Percentiles rank a stretch among this genome's conserved stretches.
phyloP scores from a whole-genome alignment of 2,113 vertebrate genomes.

The Donacobius atricapilla region DNA sequence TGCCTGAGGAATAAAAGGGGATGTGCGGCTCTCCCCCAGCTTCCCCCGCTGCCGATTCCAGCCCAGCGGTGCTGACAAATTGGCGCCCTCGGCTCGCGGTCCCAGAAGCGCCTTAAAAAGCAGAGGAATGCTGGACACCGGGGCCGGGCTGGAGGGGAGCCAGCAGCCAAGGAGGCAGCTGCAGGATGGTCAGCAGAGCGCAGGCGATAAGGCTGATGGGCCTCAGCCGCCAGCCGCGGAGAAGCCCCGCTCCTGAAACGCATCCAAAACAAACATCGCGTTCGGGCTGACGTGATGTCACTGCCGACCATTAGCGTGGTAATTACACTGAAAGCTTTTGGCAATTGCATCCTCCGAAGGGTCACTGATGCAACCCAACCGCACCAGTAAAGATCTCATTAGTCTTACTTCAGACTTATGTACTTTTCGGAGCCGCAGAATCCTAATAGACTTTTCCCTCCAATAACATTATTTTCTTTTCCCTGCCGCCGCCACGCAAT shows the following conservation, averaged over 20 bases:
- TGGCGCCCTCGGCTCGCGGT: background rate
- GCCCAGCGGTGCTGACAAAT: constrained; percentile 45
- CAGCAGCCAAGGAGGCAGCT: background rate
- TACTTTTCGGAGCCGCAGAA: constrained; percentile 75
- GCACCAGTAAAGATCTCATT: constrained; percentile 76
- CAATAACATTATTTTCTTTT: constrained; percentile 49
- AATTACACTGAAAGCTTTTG: constrained; percentile 79
- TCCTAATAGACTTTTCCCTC: constrained; percentile 59
- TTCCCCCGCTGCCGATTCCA: background rate
- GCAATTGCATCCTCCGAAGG: constrained; percentile 71
- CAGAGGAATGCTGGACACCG: background rate
- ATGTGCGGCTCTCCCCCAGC: background rate
- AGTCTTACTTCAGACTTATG: constrained; percentile 75
- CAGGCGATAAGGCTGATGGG: constrained; percentile 17
- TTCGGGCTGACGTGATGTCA: constrained; percentile 72
- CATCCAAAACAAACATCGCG: constrained; percentile 64
- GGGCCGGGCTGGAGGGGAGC: constrained; percentile 17
- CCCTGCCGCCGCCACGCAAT: background rate
- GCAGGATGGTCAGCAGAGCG: constrained; percentile 11
- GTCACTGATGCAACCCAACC: constrained; percentile 75
- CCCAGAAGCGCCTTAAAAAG: constrained; percentile 48
- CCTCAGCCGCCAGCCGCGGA: background rate
- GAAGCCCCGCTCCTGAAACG: constrained; percentile 60
- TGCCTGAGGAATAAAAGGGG: background rate
- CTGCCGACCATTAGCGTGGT: constrained; percentile 72